phyloP scores from a whole-genome alignment of 2,797 vertebrate species.

The Leptodactylus fallax region DNA sequence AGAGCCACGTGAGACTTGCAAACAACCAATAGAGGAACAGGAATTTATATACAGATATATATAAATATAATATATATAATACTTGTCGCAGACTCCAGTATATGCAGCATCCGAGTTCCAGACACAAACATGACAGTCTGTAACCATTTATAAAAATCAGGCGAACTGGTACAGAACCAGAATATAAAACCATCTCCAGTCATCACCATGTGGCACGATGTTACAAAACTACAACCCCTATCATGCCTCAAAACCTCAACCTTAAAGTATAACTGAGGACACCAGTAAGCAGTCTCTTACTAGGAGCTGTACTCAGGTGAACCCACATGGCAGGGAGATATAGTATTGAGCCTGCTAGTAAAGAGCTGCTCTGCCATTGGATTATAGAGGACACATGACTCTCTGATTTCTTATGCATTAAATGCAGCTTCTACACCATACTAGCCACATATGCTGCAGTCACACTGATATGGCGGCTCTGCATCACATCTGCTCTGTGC shows the following conservation, averaged over 20 bases:
- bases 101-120: too few relatives aligned
- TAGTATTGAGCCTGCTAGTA: background rate
- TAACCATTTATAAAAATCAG: background rate
- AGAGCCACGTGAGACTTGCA: too few relatives aligned
- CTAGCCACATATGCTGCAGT: conserved; percentile 9
- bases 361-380: background rate
- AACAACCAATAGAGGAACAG: too few relatives aligned
- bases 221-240: background rate
- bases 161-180: background rate
- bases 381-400: background rate
- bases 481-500: background rate
- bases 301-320: conserved; percentile 19
- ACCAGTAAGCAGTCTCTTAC: too few relatives aligned
- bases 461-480: background rate
- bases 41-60: too few relatives aligned
- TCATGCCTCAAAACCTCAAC: background rate
- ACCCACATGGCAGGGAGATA: conserved; percentile 21
- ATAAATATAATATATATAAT: too few relatives aligned
- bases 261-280: background rate
- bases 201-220: background rate
- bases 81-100: too few relatives aligned
- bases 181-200: background rate
- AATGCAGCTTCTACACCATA: conserved; percentile 25
- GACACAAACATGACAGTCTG: background rate
- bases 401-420: conserved; percentile 2